phyloP scores from a whole-genome alignment of 2,888 invertebrate species.

The Apomyelois bistriatella region DNA sequence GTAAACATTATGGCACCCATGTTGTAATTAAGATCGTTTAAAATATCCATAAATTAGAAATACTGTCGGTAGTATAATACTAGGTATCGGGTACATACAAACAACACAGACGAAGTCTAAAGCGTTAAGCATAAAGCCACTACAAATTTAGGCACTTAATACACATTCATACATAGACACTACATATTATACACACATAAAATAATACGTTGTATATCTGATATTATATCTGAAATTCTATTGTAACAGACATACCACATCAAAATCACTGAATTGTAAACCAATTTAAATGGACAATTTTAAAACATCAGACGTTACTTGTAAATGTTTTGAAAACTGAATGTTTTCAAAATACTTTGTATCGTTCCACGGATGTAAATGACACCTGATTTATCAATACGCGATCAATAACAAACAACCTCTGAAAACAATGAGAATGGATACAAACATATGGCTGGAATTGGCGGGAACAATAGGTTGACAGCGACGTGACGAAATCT shows the following conservation, averaged over 20 bases:
- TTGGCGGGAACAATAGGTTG: constrained; percentile 4
- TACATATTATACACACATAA: too few relatives aligned
- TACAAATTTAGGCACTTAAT: too few relatives aligned
- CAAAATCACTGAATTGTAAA: neutral
- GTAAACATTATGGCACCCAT: neutral
- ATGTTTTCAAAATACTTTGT: constrained; percentile 1
- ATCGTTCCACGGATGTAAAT: constrained; percentile 1
- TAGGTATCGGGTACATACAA: too few relatives aligned
- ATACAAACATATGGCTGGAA: neutral
- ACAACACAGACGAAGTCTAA: too few relatives aligned
- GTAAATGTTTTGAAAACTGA: neutral
- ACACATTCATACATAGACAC: too few relatives aligned
- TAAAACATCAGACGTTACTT: neutral
- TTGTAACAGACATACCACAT: neutral
- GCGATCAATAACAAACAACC: constrained; percentile 7
- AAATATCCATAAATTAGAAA: too few relatives aligned
- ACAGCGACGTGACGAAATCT: neutral
- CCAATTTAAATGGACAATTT: neutral
- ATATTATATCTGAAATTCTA: neutral
- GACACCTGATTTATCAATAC: constrained; percentile 8
- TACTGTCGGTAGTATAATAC: too few relatives aligned
- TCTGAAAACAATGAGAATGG: constrained; percentile 1
- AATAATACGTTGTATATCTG: too few relatives aligned
- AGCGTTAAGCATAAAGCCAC: too few relatives aligned
- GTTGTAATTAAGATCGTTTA: too few relatives aligned